Conservation (phyloP, 2,113 vertebrate species). For the Eclectus roratus region DNA sequence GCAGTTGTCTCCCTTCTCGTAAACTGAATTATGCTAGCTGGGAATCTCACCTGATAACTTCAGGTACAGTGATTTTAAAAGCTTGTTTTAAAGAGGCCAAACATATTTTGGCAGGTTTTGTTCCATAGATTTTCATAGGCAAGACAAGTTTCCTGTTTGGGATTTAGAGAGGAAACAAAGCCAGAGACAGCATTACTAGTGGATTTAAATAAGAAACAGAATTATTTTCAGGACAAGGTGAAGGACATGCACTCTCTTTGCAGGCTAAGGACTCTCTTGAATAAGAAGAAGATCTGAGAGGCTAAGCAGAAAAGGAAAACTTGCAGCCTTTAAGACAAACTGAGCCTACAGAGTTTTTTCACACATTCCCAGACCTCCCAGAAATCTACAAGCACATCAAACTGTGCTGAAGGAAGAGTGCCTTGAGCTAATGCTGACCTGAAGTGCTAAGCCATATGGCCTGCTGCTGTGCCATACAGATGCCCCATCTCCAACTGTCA, state of each 20-base stretch:
- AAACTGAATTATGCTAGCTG: not conserved
- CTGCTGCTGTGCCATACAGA: constrained; percentile 26
- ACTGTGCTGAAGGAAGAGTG: not conserved
- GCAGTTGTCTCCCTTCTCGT: not conserved
- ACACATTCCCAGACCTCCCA: not conserved
- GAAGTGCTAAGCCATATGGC: not conserved
- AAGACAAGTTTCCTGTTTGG: not conserved
- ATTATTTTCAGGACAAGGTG: not conserved
- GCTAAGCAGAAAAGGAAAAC: not conserved
- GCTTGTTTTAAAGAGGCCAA: not conserved
- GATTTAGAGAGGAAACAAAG: not conserved
- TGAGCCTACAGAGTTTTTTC: not conserved
- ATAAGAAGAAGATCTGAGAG: not conserved
- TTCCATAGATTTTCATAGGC: not conserved
- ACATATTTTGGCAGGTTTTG: not conserved
- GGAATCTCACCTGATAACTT: not conserved
- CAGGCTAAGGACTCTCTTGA: not conserved
- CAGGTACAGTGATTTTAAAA: not conserved
- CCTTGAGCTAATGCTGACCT: constrained; percentile 28
- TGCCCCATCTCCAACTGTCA: not conserved
- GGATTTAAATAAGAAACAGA: not conserved
- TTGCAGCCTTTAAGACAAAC: not conserved
- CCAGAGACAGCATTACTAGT: not conserved
- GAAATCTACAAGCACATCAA: constrained; percentile 14
- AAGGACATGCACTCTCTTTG: not conserved